Evolutionary conservation across 2,797 vertebrate genomes (phyloP), one percentile per base, ranked within the genome.

Genomic region (Gallinago solitaria): DNA sequence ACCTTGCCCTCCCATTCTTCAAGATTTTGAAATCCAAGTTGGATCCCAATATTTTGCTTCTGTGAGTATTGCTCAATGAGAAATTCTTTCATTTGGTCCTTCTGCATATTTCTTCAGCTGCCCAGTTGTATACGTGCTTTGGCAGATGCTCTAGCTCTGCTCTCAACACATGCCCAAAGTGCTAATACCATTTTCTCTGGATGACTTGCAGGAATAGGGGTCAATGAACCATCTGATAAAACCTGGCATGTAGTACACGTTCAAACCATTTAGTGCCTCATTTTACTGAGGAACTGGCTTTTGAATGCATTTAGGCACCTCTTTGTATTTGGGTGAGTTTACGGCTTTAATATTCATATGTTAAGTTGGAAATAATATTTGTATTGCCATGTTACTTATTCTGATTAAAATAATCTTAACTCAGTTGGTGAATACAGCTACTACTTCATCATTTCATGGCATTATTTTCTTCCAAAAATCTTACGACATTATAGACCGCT

Each of bases 211-310:
- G 41, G 32, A 93, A 71, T 30, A 87, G 11, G 6, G 33, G 20
- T 91, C 85, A 91, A n/a, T 35, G 37, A 86, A 82, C 24, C n/a
- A 32, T 35, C 73, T 90, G 53, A 94, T 50, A 61, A 86, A 94
- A 83, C 19, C 54, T 90, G 83, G 50, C 47, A 63, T 24, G 24
- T 11, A 59, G 32, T 28, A 75, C 32, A 24, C 2, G 17, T 80
- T 86, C 12, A 35, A 47, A 24, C 24, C 6, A 67, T 88, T 82
- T 73, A 70, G 18, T 28, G 3, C 12, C 50, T 71, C 53, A 17
- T 76, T 94, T 83, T 69, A 43, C 15, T 33, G 41, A 83, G 21
- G 11, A 83, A 37, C 56, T 32, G 37, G 13, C 11, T 91, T 88
- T 45, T 68, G 28, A 88, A 76, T 19, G 4, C 30, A 69, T 93